These are phyloP conservation scores for Venustaconcha ellipsiformis DNA, from an alignment of 1,140 invertebrate species.

Conservation along the genomic window DNA sequence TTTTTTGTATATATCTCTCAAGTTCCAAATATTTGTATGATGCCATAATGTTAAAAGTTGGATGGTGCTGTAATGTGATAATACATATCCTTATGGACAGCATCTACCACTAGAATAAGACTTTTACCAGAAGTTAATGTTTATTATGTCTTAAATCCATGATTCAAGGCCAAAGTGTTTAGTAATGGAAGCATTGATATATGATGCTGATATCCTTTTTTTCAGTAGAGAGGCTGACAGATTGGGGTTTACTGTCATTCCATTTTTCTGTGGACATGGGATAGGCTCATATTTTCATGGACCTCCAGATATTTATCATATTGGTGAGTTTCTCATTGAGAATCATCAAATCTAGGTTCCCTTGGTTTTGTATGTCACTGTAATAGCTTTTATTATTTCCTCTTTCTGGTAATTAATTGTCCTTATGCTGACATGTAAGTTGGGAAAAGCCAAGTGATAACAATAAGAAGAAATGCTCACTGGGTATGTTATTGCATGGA, in stretches of 20 bases:
- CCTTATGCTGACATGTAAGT: background rate
- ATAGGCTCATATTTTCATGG: conserved; percentile 94
- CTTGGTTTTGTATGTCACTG: background rate
- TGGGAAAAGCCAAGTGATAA: conserved; percentile 2
- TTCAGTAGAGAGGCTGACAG: conserved; percentile 72
- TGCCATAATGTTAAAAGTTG: too few species aligned
- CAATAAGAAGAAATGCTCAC: background rate
- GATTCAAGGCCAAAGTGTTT: too few species aligned
- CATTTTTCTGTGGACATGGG: conserved; percentile 90
- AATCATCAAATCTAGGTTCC: background rate
- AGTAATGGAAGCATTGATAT: too few species aligned
- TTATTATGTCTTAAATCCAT: too few species aligned
- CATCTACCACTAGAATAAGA: too few species aligned
- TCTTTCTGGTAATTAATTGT: background rate
- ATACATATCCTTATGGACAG: too few species aligned
- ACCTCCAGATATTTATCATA: conserved; percentile 81
- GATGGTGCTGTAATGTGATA: too few species aligned
- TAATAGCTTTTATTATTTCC: background rate
- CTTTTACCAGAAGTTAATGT: too few species aligned
- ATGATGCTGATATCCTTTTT: conserved; percentile 1
- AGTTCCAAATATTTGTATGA: too few species aligned
- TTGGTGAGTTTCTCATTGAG: conserved; percentile 46
- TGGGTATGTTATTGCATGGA: too few species aligned
- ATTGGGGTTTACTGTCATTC: conserved; percentile 79
- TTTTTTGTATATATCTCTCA: too few species aligned